These are phyloP conservation scores for Lasiurus borealis DNA, from an alignment of 2,113 vertebrate genomes.

Conservation along the genomic window DNA sequence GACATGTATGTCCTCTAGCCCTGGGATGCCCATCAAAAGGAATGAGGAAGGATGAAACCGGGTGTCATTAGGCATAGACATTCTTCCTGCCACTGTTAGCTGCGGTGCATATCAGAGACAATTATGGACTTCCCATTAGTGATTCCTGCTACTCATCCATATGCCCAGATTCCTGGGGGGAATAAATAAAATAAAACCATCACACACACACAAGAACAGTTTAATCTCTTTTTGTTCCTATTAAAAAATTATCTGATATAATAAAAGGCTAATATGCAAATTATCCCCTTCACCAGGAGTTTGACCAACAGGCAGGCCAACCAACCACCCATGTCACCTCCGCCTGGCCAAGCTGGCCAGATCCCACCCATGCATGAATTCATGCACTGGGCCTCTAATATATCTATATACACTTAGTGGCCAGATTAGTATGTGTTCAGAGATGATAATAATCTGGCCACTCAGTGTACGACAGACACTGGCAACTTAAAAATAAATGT, in stretches of 20 bases:
- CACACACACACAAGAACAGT: neutral
- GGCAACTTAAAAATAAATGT: too few relatives aligned
- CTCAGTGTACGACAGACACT: too few relatives aligned
- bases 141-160: neutral
- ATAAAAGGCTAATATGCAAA: too few relatives aligned
- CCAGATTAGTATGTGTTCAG: too few relatives aligned
- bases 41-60: conserved; percentile 66
- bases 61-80: neutral
- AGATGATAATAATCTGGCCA: too few relatives aligned
- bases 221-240: neutral
- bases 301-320: too few relatives aligned
- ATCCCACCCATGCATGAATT: too few relatives aligned
- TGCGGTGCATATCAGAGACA: neutral
- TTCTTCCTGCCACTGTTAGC: neutral
- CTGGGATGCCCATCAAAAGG: conserved; percentile 64
- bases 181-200: neutral
- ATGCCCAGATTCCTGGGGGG: neutral
- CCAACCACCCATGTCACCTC: too few relatives aligned
- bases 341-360: too few relatives aligned
- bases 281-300: too few relatives aligned
- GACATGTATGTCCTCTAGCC: conserved; percentile 25
- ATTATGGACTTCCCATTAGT: neutral
- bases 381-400: too few relatives aligned
- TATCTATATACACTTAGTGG: too few relatives aligned
- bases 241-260: neutral